A percentile compares a stretch with the other conserved stretches of the same genome.
Conservation (phyloP, 2,888 invertebrate species). For the Flabesymbios commensalis region DNA sequence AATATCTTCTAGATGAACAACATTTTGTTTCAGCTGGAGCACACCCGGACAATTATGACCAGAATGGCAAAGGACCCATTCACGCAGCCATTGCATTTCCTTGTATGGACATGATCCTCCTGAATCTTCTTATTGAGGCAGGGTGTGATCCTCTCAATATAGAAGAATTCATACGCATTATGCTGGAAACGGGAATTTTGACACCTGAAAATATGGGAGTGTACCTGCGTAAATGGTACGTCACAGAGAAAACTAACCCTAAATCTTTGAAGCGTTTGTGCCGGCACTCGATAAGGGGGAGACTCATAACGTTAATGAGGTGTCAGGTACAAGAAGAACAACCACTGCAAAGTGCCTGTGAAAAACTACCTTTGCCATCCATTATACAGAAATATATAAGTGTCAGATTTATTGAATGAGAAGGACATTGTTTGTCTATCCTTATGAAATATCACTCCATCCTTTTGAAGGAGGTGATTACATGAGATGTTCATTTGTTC, state of each 20-base stretch:
- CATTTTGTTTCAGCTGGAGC: constrained; percentile 1
- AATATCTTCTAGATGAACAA: too few species aligned
- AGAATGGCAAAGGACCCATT: constrained; percentile 5
- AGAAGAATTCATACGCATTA: background rate
- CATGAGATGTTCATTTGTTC: too few species aligned
- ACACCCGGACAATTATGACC: background rate
- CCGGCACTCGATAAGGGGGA: background rate
- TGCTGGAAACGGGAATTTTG: background rate
- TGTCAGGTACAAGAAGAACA: too few species aligned
- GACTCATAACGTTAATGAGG: too few species aligned
- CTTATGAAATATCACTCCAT: too few species aligned
- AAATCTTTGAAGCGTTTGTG: background rate
- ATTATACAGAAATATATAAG: too few species aligned
- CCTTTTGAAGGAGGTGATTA: too few species aligned
- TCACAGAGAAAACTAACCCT: background rate
- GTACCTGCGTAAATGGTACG: background rate
- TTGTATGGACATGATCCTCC: background rate
- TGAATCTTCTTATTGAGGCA: background rate
- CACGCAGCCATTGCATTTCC: constrained; percentile 1
- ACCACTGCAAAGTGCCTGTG: too few species aligned
- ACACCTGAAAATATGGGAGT: background rate
- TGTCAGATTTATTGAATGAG: too few species aligned
- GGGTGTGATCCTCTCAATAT: constrained; percentile 1
- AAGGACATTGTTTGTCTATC: too few species aligned
- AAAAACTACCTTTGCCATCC: too few species aligned